Conservation (phyloP, 2,797 vertebrate genomes). For the Spheniscus humboldti region DNA sequence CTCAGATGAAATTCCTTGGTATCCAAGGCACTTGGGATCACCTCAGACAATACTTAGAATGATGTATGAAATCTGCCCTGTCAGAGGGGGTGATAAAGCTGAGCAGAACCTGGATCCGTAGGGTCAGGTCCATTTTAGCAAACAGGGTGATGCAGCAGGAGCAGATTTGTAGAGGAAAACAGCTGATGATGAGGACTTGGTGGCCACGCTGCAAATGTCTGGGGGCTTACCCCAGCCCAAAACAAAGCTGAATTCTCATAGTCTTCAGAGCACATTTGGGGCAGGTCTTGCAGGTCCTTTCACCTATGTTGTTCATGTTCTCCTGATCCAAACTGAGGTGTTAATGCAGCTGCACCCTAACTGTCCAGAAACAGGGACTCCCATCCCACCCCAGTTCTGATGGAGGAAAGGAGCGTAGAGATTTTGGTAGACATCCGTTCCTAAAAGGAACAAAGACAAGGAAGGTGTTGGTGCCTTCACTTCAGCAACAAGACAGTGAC, state of each 20-base stretch:
- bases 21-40: background rate
- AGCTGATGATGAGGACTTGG: background rate
- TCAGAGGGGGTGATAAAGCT: background rate
- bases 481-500: rapidly evolving
- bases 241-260: background rate
- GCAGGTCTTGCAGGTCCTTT: background rate
- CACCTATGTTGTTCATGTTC: background rate
- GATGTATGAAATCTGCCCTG: background rate
- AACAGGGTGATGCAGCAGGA: background rate
- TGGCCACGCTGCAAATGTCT: too few species aligned
- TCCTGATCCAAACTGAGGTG: background rate
- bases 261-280: background rate
- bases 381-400: background rate
- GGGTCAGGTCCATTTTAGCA: background rate
- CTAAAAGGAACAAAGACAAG: background rate
- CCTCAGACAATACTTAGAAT: background rate
- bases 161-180: background rate
- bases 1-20: background rate
- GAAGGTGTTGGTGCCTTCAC: background rate
- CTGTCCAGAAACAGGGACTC: background rate
- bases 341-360: background rate
- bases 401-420: background rate
- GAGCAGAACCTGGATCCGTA: background rate
- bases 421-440: background rate
- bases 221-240: background rate